Evolutionary conservation across 2,113 vertebrate species (phyloP).

Genomic region (Hystrix cristata): DNA sequence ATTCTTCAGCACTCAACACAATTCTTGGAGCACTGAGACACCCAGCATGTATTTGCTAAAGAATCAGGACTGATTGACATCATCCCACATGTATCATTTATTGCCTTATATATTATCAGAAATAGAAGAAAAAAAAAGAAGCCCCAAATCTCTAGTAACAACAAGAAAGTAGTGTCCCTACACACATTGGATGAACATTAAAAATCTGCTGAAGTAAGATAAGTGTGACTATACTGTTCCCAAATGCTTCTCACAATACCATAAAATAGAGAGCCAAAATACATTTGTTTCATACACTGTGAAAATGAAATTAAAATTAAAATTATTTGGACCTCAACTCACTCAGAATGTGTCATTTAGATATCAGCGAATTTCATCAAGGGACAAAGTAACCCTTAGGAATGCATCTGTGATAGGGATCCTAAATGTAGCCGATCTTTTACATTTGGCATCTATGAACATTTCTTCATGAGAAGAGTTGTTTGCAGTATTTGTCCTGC

Average conservation of each 20-base stretch:
- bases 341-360: constrained; percentile 1
- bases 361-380: not conserved
- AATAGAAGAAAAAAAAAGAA: not conserved
- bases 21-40: not conserved
- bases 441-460: not conserved
- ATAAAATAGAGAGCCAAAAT: not conserved
- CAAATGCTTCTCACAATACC: not conserved
- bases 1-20: not conserved
- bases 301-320: not conserved
- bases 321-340: constrained; percentile 17
- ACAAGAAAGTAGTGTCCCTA: not conserved
- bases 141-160: not conserved
- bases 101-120: not conserved
- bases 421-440: not conserved
- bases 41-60: constrained; percentile 26
- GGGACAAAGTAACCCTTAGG: not conserved
- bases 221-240: not conserved
- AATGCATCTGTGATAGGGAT: not conserved
- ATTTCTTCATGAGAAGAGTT: constrained; percentile 36
- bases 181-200: not conserved
- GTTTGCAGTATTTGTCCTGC: not conserved
- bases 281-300: not conserved
- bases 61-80: not conserved
- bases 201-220: not conserved
- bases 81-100: not conserved